phyloP scores from a whole-genome alignment of 64 coral and sea anemone species.

The Stichodactyla mertensii region DNA sequence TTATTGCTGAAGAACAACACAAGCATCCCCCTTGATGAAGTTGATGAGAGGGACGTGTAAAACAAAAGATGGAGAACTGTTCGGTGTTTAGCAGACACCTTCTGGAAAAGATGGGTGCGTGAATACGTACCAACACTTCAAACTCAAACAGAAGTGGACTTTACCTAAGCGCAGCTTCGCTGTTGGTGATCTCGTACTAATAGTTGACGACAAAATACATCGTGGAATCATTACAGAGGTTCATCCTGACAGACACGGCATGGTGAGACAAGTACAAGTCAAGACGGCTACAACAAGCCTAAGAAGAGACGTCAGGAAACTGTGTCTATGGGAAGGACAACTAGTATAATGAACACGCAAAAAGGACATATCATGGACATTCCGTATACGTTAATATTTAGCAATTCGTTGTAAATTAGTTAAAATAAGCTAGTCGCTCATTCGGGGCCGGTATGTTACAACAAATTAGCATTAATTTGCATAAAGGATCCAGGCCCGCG shows the following conservation, averaged over 20 bases:
- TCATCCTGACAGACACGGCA: conserved; percentile 7
- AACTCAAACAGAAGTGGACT: conserved; percentile 32
- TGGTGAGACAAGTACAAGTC: conserved; percentile 23
- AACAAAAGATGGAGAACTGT: not conserved
- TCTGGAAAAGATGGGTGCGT: conserved; percentile 23
- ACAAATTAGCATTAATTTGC: too few relatives aligned
- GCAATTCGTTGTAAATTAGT: conserved; percentile 2
- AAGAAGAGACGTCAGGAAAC: conserved; percentile 20
- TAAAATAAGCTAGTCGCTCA: conserved; percentile 7
- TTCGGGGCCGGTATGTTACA: conserved; percentile 10
- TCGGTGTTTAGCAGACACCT: conserved; percentile 18
- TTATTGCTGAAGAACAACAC: not conserved
- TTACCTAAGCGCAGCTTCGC: not conserved
- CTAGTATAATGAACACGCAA: not conserved
- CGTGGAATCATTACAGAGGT: conserved; percentile 21
- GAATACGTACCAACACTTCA: conserved; percentile 30
- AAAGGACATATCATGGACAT: not conserved
- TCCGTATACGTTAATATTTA: not conserved
- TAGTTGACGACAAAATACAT: conserved; percentile 7
- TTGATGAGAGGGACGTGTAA: not conserved
- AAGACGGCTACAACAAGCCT: not conserved
- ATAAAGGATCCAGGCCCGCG: too few relatives aligned
- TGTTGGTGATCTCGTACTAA: conserved; percentile 26
- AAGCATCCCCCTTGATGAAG: not conserved
- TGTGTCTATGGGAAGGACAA: conserved; percentile 21